A percentile compares a stretch with the other conserved stretches of the same genome.
These are phyloP conservation scores for Lophura nycthemera DNA, from an alignment of 2,113 vertebrate species.

Conservation along the genomic window DNA sequence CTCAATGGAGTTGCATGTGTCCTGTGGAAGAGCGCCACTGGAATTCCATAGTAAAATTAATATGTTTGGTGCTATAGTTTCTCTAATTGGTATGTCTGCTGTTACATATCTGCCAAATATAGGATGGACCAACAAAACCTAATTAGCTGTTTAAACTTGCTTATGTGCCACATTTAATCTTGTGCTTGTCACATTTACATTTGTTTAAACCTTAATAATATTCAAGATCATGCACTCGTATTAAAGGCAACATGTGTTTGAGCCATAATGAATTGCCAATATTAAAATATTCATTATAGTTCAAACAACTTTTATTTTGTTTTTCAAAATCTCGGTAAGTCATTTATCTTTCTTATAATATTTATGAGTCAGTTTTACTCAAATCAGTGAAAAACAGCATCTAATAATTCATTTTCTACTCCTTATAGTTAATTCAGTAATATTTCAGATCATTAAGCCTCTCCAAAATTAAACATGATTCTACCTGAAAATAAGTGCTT, in stretches of 20 bases:
- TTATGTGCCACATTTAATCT: slow-evolving; percentile 72
- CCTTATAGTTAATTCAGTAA: slow-evolving; percentile 4
- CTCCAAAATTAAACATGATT: neutral
- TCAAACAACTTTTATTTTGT: slow-evolving; percentile 35
- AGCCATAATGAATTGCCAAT: slow-evolving; percentile 71
- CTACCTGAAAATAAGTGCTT: neutral
- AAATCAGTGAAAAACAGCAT: slow-evolving; percentile 12
- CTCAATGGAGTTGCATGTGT: neutral
- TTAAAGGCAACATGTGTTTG: slow-evolving; percentile 68
- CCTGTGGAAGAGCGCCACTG: neutral
- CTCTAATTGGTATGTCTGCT: slow-evolving; percentile 52
- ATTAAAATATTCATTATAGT: slow-evolving; percentile 64
- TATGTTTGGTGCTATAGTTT: neutral
- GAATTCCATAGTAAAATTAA: neutral
- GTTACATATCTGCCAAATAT: slow-evolving; percentile 52
- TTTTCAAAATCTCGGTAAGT: slow-evolving; percentile 57
- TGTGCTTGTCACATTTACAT: slow-evolving; percentile 73
- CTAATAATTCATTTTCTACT: slow-evolving; percentile 32
- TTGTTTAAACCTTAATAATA: slow-evolving; percentile 76
- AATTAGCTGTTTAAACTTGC: slow-evolving; percentile 73
- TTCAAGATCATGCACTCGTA: slow-evolving; percentile 73
- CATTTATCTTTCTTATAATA: slow-evolving; percentile 60
- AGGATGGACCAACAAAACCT: slow-evolving; percentile 63
- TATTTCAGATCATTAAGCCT: neutral
- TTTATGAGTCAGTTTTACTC: slow-evolving; percentile 53